Base-by-base conservation (phyloP, 2,888 invertebrate genomes). In the Pasiphila rectangulata region DNA sequence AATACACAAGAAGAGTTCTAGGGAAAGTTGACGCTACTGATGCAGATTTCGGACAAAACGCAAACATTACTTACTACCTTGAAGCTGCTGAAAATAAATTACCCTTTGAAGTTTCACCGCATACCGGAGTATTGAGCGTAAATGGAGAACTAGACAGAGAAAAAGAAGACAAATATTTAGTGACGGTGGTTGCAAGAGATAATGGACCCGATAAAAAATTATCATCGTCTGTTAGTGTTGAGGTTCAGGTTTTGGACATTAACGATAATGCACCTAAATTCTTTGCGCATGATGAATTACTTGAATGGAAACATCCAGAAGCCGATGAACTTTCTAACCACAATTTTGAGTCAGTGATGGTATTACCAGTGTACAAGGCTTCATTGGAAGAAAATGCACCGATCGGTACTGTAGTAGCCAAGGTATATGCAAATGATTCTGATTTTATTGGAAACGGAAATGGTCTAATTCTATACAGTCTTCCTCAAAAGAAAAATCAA, bases 381-480 rank as follows among this genome's bases (percentile, higher is more conserved):
- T 92, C 92, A 6, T 83, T 95, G 10, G 91, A 93, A 54, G 94
- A 96, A 71, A 94, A 95, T 69, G 91, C 92, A 7, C 92, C 93
- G 2, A 89, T 94, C 0, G 96, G 96, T 5, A 93, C 93, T 24
- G 85, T 92, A 30, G 93, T 96, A 0, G 92, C 93, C 0, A 92
- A 92, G 75, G 92, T 96, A 1, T 93, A 91, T 51, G 96, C 96
- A 0, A 95, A 96, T 56, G 96, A 97, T 77, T 92, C 94, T 7
- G 96, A 97, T 72, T 95, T 95, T 59, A 81, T 92, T 29, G 94
- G 95, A 1, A 96, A 96, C 67, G 96, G 96, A n/a, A 96, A 96
- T 67, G 96, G 96, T 0, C 79, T 96, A 29, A 92, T 96, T 1
- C 79, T 96, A 0, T 96, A 94, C 58, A 94, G 94, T 59, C 85